These are phyloP conservation scores for Cydia pomonella DNA, from an alignment of 1,140 invertebrate species.

Conservation along the genomic window DNA sequence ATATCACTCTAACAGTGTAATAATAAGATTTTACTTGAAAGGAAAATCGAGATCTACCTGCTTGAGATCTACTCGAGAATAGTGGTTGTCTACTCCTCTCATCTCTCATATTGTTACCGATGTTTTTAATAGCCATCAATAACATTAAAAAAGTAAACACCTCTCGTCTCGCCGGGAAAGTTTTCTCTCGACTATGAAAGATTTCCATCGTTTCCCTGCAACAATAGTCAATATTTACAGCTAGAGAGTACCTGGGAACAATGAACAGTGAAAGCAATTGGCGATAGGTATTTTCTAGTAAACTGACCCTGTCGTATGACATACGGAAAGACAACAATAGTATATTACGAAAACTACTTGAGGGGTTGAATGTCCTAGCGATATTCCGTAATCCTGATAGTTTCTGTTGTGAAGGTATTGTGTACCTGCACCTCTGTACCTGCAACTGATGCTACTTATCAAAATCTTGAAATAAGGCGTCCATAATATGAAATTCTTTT, in stretches of 20 bases:
- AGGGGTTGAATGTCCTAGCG: not conserved
- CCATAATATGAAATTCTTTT: too few species aligned
- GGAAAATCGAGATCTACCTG: not conserved
- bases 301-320: constrained; percentile 14
- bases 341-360: not conserved
- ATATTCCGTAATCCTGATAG: not conserved
- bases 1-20: too few species aligned
- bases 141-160: not conserved
- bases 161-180: not conserved
- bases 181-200: constrained; percentile 20
- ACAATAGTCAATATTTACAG: constrained; percentile 33
- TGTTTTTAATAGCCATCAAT: not conserved
- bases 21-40: not conserved
- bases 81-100: not conserved
- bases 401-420: too few species aligned
- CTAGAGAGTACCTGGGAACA: constrained; percentile 26
- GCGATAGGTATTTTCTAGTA: constrained; percentile 21
- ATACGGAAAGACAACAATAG: constrained; percentile 11
- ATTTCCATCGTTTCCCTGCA: constrained; percentile 24
- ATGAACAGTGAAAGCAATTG: constrained; percentile 28
- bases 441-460: too few species aligned
- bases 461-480: too few species aligned
- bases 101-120: not conserved
- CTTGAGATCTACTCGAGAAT: not conserved
- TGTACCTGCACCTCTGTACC: too few species aligned